These are phyloP conservation scores for Acanthopleura granulata DNA, from an alignment of 2,888 invertebrate genomes.

Conservation along the genomic window DNA sequence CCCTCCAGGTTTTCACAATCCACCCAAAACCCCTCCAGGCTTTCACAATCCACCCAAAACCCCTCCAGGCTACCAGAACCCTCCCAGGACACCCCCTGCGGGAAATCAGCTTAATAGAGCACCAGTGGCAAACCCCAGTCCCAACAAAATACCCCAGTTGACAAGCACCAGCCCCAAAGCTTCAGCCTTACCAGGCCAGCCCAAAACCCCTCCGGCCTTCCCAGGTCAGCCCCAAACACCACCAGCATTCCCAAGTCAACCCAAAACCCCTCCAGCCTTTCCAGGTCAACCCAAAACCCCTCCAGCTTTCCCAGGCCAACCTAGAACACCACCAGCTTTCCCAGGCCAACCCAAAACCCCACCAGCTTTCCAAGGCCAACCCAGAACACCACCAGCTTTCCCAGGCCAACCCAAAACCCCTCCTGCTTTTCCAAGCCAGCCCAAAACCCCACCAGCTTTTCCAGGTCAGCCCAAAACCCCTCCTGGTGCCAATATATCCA, in stretches of 20 bases:
- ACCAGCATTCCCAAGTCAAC: neutral
- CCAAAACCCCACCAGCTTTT: slow-evolving; percentile 1
- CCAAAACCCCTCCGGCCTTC: neutral
- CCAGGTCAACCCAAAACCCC: neutral
- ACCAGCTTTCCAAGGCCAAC: neutral
- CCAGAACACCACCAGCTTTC: neutral
- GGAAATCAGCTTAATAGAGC: neutral
- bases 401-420: neutral
- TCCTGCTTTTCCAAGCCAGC: neutral
- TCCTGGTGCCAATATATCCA: neutral
- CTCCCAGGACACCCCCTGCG: neutral
- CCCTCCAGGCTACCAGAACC: neutral
- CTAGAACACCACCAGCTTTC: neutral
- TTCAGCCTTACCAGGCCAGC: neutral
- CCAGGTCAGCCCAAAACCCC: neutral
- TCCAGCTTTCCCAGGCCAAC: neutral
- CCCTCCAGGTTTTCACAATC: neutral
- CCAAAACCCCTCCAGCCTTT: too few species aligned
- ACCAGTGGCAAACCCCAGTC: neutral
- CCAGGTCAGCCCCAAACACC: neutral
- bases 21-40: neutral
- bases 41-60: neutral
- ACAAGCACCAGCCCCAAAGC: neutral
- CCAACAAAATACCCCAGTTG: neutral
- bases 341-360: neutral